Base-by-base conservation (phyloP, 2,113 vertebrate genomes). In the Junco hyemalis region DNA sequence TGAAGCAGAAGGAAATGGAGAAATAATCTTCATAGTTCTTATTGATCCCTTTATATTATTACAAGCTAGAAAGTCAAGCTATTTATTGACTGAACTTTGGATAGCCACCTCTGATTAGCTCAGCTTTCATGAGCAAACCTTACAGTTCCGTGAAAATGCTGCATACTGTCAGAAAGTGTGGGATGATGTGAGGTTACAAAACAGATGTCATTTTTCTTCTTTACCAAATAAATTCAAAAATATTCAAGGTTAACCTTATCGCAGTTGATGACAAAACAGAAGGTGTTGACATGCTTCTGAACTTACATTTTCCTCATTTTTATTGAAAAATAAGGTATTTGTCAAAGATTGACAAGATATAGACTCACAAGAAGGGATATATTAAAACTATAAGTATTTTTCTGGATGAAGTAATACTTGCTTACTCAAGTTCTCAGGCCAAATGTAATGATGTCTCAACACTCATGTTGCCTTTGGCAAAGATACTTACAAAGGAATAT, bases 31-130 rank as follows among this genome's bases (percentile, higher is more conserved):
- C 87, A 61, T 88, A 79, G 64, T 78, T 88, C 50, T 66, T 95
- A 98, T 97, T 97, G 97, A 97, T 97, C 51, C 47, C 33, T 96
- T 97, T 95, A 86, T 88, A 95, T 80, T 97, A 90, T 90, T 84
- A 42, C 61, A 81, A 86, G 93, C 60, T 93, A 92, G 93, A 90
- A 96, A 97, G 65, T 86, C 92, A 95, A 91, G 93, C 89, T 97
- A 93, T 96, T 97, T 98, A 97, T 97, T 97, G 97, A 96, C 90
- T 94, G 95, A 96, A 95, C 93, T 96, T 96, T 97, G 63, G 86
- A 93, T 51, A 91, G 92, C 92, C 91, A 91, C 88, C 93, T 97
- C 92, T 96, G 96, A 96, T 97, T 95, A 98, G 94, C 96, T 97
- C 91, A 95, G 96, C 47, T 74, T 94, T 97, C 85, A 88, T 15